Evolutionary conservation across 2,888 invertebrate genomes (phyloP), one percentile per base, ranked within the genome.

Genomic region (Dryococelus australis): DNA sequence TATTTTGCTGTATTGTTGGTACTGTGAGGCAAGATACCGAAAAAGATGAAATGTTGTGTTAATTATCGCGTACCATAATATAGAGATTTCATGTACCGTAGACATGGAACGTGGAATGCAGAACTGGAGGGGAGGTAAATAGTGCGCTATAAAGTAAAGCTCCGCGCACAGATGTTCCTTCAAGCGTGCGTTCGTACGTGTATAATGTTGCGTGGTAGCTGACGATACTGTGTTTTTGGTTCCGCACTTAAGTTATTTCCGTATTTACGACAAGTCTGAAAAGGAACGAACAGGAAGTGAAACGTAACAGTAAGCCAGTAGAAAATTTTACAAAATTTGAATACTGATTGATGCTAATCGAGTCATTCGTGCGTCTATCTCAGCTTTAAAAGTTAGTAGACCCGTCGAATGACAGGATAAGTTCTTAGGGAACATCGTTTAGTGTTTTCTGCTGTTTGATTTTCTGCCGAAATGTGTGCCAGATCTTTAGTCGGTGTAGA

Each of bases 291-390:
- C 65, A 6, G 20, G n/a, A 65, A 24, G 65, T 65, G 65, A 65
- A n/a, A 65, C 10, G 65, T 65, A n/a, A 16, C 8, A 65, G 24
- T 16, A 47, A 47, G 47, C 65, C 16, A 24, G 20, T n/a, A 65
- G 65, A 6, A 65, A 16, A 9, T 12, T 65, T 65, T 24, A n/a
- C 65, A 65, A 65, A 47, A 65, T 65, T 65, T 65, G 0, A 65
- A 24, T n/a, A n/a, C 8, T 65, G n/a, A 9, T 65, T 65, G 20
- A 65, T 65, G 65, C 16, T 24, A 65, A 8, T 65, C 20, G 16
- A 80, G 83, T 83, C 83, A 20, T 83, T 83, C 43, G 83, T 83
- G 83, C 83, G 83, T 83, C 83, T 83, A 27, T 83, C 83, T 83
- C 83, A 83, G 26, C 83, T 83, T 26, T 20, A 83, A 35, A 83